A percentile compares a stretch with the other conserved stretches of the same genome.
phyloP scores from a whole-genome alignment of 23 tunicate species.

The Pegea sp. region DNA sequence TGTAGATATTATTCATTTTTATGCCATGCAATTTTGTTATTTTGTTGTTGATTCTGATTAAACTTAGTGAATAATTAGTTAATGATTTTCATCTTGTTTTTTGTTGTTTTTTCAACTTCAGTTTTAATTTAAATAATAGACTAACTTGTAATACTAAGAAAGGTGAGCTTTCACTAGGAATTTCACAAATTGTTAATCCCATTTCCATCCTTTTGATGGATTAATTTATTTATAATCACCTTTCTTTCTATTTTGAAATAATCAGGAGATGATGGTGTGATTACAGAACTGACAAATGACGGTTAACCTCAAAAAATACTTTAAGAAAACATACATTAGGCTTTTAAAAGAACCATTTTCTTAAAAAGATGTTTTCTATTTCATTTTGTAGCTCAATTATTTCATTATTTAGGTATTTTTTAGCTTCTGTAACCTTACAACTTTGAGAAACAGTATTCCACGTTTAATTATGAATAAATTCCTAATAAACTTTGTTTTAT shows the following conservation, averaged over 20 bases:
- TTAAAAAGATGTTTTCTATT: constrained; percentile 46
- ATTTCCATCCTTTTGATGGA: constrained; percentile 24
- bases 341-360: not conserved
- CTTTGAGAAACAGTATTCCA: constrained; percentile 31
- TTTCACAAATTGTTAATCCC: constrained; percentile 42
- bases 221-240: constrained; percentile 18
- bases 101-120: too few relatives aligned
- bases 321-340: constrained; percentile 2
- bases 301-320: not conserved
- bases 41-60: too few relatives aligned
- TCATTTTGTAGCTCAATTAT: constrained; percentile 56
- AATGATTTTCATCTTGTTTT: too few relatives aligned
- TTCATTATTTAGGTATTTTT: constrained; percentile 21
- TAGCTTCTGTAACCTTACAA: constrained; percentile 25
- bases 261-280: constrained; percentile 22
- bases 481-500: too few relatives aligned
- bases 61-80: too few relatives aligned
- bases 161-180: constrained; percentile 33
- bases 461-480: too few relatives aligned
- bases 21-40: too few relatives aligned
- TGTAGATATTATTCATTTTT: too few relatives aligned
- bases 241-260: constrained; percentile 42
- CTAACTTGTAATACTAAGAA: constrained; percentile 52
- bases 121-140: too few relatives aligned
- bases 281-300: constrained; percentile 15